Base-by-base conservation (phyloP, 1,140 invertebrate species). In the Ceratina calcarata region DNA sequence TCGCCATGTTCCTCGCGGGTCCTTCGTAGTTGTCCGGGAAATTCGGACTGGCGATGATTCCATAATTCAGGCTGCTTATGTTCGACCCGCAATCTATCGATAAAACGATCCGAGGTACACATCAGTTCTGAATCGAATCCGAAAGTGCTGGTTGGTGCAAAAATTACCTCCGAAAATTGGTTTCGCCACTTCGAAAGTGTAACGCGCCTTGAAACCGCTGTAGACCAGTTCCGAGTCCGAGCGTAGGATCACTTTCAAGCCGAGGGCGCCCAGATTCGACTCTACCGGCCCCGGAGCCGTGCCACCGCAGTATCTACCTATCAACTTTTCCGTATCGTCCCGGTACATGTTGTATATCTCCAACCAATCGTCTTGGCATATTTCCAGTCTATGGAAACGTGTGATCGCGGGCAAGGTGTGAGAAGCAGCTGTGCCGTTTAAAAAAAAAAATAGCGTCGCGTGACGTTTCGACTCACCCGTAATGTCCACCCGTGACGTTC, bases 321-420 rank as follows among this genome's bases (percentile, higher is more conserved):
- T 95, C 78, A 97, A 94, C 87, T 96, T 96, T 86, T 97, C 96
- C 61, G 95, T 95, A 67, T 95, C 94, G 89, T 97, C 96, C 79
- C 95, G 94, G 83, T 97, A 97, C 80, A 97, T 94, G 89, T 98
- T 97, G 93, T 97, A 98, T 85, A 98, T 96, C 93, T 98, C 97
- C 80, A 98, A 93, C 97, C 97, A 98, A 91, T 98, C 98, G 90
- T 98, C 97, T 91, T 96, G 96, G 92, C 98, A 98, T 67, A 95
- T 93, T n/a, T 94, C 92, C 51, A 94, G 92, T 57, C 96, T 96
- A 88, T 15, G 65, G 15, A 12, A 20, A 1, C 3, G n/a, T n/a
- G 1, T 8, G 0, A 72, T 1, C 13, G 64, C 32, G 66, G 8
- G 7, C 15, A 7, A n/a, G 13, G 27, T 4, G 27, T 32, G 27